Base-by-base conservation (phyloP, 1,140 invertebrate species). In the Mamestra configurata region DNA sequence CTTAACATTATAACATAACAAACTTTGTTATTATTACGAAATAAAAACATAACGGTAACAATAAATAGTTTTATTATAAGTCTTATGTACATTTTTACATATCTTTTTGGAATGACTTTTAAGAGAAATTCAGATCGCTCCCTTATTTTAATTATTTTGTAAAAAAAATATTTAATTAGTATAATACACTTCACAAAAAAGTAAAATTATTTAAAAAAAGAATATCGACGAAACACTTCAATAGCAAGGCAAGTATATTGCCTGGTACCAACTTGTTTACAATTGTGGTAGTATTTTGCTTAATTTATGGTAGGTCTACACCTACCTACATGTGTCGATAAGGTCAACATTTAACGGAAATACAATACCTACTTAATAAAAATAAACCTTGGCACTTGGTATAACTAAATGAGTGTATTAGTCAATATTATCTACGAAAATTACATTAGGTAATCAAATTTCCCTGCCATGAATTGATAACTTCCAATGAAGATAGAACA, bases 11-110 rank as follows among this genome's bases (percentile, higher is more conserved):
- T 4, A 57, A 27, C 10, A 57, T 27, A 57, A 40, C 10, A 18
- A 55, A 40, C 35, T 43, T 51, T 71, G 46, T 53, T 51, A 35
- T 53, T 18, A 24, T 46, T 22, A 68, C n/a, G 3, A 49, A 40
- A 71, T 49, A 35, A 68, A 68, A 68, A 53, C 27, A 51, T 35
- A 35, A 71, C 6, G 35, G 15, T 71, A 53, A 71, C 68, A 71
- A 53, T 57, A 73, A 57, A 57, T 73, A 73, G 71, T 57, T 73
- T 73, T 73, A 73, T 73, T 57, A 27, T 55, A 13, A 57, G 35
- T 10, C 37, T 57, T 73, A 73, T 73, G n/a, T 73, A 73, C 35
- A 73, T 57, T 57, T 73, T 73, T 73, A 51, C 46, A 53, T 11
- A 71, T 8, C 24, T 10, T 51, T 18, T 51, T 51, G 68, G 68